Evolutionary conservation across 2,113 vertebrate species (phyloP).

Genomic region (Jaculus jaculus): DNA sequence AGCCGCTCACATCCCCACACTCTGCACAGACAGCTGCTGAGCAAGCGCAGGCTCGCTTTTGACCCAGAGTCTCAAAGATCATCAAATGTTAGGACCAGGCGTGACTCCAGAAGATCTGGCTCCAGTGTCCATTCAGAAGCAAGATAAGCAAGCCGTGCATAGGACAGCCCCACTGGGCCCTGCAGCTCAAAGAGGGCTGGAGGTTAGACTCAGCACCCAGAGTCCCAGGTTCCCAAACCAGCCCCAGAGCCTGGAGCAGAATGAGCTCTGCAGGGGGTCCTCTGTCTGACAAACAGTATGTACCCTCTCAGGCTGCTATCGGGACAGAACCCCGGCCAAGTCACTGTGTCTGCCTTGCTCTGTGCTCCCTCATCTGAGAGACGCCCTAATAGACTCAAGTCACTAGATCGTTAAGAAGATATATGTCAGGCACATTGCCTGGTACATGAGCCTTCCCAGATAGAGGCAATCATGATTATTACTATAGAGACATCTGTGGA

Average conservation of each 20-base stretch:
- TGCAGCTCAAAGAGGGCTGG: not conserved
- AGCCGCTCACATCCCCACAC: not conserved
- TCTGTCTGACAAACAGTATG: not conserved
- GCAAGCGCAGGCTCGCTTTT: not conserved
- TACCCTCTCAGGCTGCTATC: not conserved
- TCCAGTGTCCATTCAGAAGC: not conserved
- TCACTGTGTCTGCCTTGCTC: not conserved
- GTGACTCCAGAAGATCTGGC: not conserved
- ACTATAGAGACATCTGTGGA: not conserved
- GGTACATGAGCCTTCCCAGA: not conserved
- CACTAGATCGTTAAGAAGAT: not conserved
- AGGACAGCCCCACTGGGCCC: not conserved
- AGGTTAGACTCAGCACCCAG: not conserved
- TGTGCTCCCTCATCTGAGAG: conserved; percentile 3
- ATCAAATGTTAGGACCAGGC: not conserved
- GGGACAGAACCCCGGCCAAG: not conserved
- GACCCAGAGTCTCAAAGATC: not conserved
- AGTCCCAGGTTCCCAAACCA: too few species aligned
- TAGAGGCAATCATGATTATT: not conserved
- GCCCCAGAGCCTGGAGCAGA: not conserved
- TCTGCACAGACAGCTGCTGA: not conserved
- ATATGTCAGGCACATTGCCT: not conserved
- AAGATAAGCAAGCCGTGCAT: not conserved
- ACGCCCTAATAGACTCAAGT: not conserved
- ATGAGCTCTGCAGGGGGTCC: not conserved